Evolutionary conservation across 1,140 invertebrate genomes (phyloP).

Genomic region (Nilaparvata lugens): DNA sequence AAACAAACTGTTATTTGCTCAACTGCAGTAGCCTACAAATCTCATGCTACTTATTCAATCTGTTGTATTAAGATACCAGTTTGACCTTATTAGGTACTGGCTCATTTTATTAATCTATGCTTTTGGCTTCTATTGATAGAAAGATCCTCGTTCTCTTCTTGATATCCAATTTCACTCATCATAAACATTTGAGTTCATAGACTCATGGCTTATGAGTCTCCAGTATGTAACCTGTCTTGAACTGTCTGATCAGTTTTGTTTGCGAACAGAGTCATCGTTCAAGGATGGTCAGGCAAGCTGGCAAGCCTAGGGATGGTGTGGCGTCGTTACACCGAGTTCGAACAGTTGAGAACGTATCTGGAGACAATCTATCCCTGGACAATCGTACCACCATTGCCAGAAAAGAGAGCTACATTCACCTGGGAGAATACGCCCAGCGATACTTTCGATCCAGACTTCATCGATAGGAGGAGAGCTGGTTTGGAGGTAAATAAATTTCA

Average conservation of each 20-base stretch:
- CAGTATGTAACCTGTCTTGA: not conserved
- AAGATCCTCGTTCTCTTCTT: no score
- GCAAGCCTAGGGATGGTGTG: constrained; percentile 59
- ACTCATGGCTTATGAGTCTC: not conserved
- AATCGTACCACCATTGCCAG: constrained; percentile 69
- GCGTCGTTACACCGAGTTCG: constrained; percentile 78
- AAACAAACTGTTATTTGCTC: no score
- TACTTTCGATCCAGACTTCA: constrained; percentile 77
- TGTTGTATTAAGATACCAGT: no score
- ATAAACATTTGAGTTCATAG: no score
- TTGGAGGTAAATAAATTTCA: constrained; percentile 46
- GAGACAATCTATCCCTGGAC: constrained; percentile 67
- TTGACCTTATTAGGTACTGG: no score
- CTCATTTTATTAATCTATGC: no score
- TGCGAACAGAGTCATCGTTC: constrained; percentile 38
- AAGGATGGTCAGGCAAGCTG: constrained; percentile 52
- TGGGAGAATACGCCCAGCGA: constrained; percentile 70
- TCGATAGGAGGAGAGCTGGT: constrained; percentile 66
- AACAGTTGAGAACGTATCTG: constrained; percentile 64
- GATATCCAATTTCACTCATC: no score
- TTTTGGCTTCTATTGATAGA: no score
- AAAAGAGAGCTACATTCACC: constrained; percentile 70
- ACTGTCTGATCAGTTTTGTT: no score
- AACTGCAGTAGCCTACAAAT: no score
- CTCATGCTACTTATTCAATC: no score